Evolutionary conservation across 2,797 vertebrate genomes (phyloP).

Genomic region (Eulemur coronatus): DNA sequence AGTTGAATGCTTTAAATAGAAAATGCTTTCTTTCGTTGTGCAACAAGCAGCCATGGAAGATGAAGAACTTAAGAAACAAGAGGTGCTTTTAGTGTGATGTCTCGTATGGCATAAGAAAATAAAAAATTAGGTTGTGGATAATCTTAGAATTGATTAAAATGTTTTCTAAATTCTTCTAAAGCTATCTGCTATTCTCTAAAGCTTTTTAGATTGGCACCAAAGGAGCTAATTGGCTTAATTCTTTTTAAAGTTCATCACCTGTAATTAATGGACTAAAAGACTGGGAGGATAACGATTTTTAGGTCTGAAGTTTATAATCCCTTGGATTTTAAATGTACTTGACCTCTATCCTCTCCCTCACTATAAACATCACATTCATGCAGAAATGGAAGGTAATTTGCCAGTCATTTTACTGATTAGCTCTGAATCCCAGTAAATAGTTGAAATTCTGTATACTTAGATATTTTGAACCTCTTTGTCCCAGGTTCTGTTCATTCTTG

Average conservation of each 20-base stretch:
- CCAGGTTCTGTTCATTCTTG: background rate
- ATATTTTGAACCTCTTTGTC: background rate
- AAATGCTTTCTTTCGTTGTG: background rate
- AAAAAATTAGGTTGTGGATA: background rate
- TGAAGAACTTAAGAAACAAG: slow-evolving; percentile 26
- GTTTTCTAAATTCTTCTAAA: slow-evolving; percentile 62
- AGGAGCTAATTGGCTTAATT: slow-evolving; percentile 58
- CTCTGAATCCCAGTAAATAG: slow-evolving; percentile 1
- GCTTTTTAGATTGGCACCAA: background rate
- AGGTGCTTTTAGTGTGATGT: background rate
- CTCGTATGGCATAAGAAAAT: background rate
- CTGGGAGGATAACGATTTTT: background rate
- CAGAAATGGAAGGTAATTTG: background rate
- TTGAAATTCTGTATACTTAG: background rate
- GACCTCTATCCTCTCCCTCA: background rate
- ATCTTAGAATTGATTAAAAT: slow-evolving; percentile 48
- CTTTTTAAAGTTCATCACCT: slow-evolving; percentile 59
- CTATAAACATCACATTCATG: background rate
- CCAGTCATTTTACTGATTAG: background rate
- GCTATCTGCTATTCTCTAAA: slow-evolving; percentile 1
- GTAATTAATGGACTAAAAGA: slow-evolving; percentile 61
- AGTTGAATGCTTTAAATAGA: slow-evolving; percentile 12
- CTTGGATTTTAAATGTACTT: slow-evolving; percentile 47
- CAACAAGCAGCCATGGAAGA: background rate
- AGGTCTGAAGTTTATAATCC: slow-evolving; percentile 50